Evolutionary conservation across 2,888 invertebrate genomes (phyloP), one percentile per base, ranked within the genome.

Genomic region (Platypus cylindrus): DNA sequence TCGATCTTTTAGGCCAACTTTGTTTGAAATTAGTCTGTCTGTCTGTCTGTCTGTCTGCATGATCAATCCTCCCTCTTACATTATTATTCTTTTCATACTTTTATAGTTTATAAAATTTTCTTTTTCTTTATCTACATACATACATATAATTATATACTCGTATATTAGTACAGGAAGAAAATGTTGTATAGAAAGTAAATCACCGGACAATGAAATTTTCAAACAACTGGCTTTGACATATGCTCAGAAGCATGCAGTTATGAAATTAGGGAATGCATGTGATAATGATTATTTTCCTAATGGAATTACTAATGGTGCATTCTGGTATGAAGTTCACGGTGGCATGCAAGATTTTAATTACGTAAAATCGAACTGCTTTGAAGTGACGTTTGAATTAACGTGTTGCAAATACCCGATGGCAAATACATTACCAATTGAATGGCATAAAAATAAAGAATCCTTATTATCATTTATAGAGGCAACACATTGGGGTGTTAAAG

Each of bases 331-430:
- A 54, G 75, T 90, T 0, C 66, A 70, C 64, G 86, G 91, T 53
- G 97, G 97, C 26, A 98, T 98, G 97, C 87, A 87, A 65, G 98
- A 98, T 64, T 99, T 87, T 67, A 98, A 97, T 66, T 98, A 98
- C 61, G 71, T 86, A 3, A 75, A 83, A 54, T 89, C 89, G 2
- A 97, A 95, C 64, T 89, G 93, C 57, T 89, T 93, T 59, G 98
- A 98, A 60, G 77, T 98, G 37, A 98, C 98, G 0, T 76, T 98
- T 51, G 98, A 99, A 59, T 62, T 98, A 51, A 89, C 90, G 26
- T 98, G 98, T 65, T 85, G 85, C 65, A 98, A 98, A 64, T 97
- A 75, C 60, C 98, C 98, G 0, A 42, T 53, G 0, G 78, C 82
- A 0, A 60, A 61, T 0, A 67, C 71, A n/a, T 61, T 97, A 50